A percentile compares a stretch with the other conserved stretches of the same genome.
phyloP scores from a whole-genome alignment of 2,888 invertebrate genomes.

The Dasysyrphus albostriatus region DNA sequence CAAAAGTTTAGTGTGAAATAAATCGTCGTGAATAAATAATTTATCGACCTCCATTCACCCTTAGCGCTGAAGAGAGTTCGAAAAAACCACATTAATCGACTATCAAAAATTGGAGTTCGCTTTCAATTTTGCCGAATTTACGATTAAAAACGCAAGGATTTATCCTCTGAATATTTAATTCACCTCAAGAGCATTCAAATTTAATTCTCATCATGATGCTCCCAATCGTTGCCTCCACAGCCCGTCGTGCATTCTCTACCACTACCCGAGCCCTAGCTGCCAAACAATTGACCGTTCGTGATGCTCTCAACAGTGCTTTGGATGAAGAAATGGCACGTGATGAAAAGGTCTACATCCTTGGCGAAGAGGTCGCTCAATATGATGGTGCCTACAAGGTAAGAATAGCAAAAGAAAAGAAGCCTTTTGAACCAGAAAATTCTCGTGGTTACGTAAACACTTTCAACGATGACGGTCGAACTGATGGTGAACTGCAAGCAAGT shows the following conservation, averaged over 20 bases:
- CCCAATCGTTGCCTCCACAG: constrained; percentile 81
- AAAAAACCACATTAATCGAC: constrained; percentile 31
- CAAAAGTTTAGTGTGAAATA: constrained; percentile 60
- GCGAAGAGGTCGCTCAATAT: constrained; percentile 99
- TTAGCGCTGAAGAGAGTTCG: constrained; percentile 59
- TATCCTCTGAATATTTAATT: constrained; percentile 43
- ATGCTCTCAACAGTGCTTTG: constrained; percentile 97
- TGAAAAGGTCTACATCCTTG: constrained; percentile 94
- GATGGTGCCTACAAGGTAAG: constrained; percentile 98
- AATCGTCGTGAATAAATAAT: constrained; percentile 63
- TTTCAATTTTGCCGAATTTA: constrained; percentile 30
- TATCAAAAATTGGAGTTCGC: constrained; percentile 14
- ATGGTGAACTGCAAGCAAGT: constrained; percentile 52
- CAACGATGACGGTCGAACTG: constrained; percentile 49
- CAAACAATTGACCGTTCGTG: constrained; percentile 95
- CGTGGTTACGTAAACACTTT: constrained; percentile 71
- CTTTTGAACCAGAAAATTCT: constrained; percentile 31
- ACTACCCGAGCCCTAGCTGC: constrained; percentile 82
- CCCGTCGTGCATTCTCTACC: constrained; percentile 85
- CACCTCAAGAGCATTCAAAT: constrained; percentile 29
- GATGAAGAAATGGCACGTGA: constrained; percentile 98
- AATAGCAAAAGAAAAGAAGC: constrained; percentile 42
- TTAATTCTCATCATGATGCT: constrained; percentile 77
- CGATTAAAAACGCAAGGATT: constrained; percentile 41
- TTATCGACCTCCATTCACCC: constrained; percentile 74